These are phyloP conservation scores for Epinephelus fuscoguttatus DNA, from an alignment of 2,113 vertebrate species.

Conservation along the genomic window DNA sequence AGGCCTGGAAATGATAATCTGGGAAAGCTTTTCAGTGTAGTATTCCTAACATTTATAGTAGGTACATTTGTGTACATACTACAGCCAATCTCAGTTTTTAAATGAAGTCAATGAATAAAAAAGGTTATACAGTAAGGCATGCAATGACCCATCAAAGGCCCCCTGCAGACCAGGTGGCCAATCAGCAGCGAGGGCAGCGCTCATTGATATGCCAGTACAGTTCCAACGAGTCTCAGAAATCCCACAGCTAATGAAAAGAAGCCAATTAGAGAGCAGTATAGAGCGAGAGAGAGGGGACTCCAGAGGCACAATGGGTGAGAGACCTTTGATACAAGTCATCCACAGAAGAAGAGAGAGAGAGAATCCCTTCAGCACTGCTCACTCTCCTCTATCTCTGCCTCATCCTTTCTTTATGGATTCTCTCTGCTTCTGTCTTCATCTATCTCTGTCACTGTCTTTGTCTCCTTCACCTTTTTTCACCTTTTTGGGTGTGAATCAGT, in stretches of 20 bases:
- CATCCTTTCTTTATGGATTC: not conserved
- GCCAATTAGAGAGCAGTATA: slow-evolving; percentile 4
- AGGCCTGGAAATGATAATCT: too few relatives aligned
- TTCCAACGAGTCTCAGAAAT: not conserved
- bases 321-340: slow-evolving; percentile 9
- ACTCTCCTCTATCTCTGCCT: not conserved
- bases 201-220: slow-evolving; percentile 7
- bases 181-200: not conserved
- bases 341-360: not conserved
- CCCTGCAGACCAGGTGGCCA: not conserved
- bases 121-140: not conserved
- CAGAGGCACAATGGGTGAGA: slow-evolving; percentile 1
- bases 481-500: too few relatives aligned
- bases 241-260: slow-evolving; percentile 21
- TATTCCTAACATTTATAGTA: not conserved
- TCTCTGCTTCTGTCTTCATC: not conserved
- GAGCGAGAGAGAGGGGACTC: not conserved
- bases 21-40: too few relatives aligned
- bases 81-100: not conserved
- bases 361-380: not conserved
- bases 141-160: not conserved
- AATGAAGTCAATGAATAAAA: slow-evolving; percentile 1
- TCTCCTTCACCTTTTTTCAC: not conserved
- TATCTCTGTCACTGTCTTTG: not conserved
- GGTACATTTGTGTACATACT: not conserved